These are phyloP conservation scores for Escarpia spicata DNA, from an alignment of 2,888 invertebrate genomes.

Conservation along the genomic window DNA sequence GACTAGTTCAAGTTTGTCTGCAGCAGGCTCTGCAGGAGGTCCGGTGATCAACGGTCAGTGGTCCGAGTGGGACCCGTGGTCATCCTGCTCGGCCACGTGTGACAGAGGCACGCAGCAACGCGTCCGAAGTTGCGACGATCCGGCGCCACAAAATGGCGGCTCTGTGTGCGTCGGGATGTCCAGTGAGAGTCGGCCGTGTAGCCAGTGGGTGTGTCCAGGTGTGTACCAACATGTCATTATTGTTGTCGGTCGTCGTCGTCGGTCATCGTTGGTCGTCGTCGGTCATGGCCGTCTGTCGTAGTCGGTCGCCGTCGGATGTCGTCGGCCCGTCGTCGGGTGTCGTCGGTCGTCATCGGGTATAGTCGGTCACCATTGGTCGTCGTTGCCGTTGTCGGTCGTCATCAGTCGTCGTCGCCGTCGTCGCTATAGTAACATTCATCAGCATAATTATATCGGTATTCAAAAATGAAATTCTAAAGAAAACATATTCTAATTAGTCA, in stretches of 20 bases:
- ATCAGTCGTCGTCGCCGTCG: no score
- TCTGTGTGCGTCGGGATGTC: background rate
- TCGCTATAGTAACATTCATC: no score
- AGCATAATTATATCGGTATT: no score
- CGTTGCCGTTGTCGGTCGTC: no score
- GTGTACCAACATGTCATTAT: background rate
- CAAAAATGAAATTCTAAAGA: no score
- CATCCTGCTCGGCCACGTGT: background rate
- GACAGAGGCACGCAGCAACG: background rate
- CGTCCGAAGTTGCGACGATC: background rate
- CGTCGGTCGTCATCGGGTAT: no score
- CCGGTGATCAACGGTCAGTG: background rate
- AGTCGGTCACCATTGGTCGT: no score
- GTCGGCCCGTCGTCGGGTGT: no score
- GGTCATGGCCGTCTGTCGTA: no score
- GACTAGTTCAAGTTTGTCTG: background rate
- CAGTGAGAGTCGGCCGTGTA: background rate
- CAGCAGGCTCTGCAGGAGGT: background rate
- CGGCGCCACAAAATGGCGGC: constrained; percentile 16
- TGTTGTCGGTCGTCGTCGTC: background rate
- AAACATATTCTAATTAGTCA: no score
- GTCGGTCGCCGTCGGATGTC: no score
- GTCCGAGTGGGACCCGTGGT: constrained; percentile 4
- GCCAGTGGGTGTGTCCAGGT: background rate
- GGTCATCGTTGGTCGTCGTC: no score